Evolutionary conservation across 1,140 invertebrate species (phyloP).

Genomic region (Drosophila baimaii): DNA sequence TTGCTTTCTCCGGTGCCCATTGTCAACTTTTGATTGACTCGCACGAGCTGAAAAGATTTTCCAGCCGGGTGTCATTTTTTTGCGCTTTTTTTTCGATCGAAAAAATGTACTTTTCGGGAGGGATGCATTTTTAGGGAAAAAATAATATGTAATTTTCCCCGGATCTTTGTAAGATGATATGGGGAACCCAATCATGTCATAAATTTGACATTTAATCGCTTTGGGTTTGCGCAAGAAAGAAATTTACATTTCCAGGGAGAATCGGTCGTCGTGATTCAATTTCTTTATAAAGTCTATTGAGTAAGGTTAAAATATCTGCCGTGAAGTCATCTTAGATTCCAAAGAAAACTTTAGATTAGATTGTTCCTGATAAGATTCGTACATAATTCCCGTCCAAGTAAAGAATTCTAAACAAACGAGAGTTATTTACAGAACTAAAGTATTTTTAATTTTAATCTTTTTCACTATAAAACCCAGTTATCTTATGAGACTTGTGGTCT

Average conservation of each 20-base stretch:
- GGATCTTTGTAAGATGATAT: slow-evolving; percentile 72
- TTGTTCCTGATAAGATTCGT: slow-evolving; percentile 23
- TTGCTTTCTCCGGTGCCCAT: slow-evolving; percentile 50
- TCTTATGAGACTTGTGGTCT: background rate
- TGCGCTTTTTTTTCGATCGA: slow-evolving; percentile 35
- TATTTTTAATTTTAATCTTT: background rate
- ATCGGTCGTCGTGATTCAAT: slow-evolving; percentile 6
- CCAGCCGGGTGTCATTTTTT: slow-evolving; percentile 70
- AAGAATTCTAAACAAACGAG: background rate
- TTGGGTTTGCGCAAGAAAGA: slow-evolving; percentile 9
- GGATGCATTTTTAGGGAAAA: slow-evolving; percentile 14
- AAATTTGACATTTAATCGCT: slow-evolving; percentile 81
- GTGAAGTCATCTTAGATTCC: slow-evolving; percentile 27
- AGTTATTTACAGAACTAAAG: background rate
- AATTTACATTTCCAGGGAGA: slow-evolving; percentile 25
- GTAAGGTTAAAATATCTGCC: slow-evolving; percentile 24
- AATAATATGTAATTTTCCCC: slow-evolving; percentile 27
- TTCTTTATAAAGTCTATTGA: slow-evolving; percentile 2
- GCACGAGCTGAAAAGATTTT: slow-evolving; percentile 41
- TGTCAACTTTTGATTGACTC: slow-evolving; percentile 77
- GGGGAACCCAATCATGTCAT: slow-evolving; percentile 54
- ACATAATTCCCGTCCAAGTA: background rate
- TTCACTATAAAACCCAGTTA: background rate
- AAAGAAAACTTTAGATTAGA: slow-evolving; percentile 24
- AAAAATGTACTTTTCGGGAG: slow-evolving; percentile 46